phyloP scores from a whole-genome alignment of 2,797 vertebrate species.

The Ceryle rudis region DNA sequence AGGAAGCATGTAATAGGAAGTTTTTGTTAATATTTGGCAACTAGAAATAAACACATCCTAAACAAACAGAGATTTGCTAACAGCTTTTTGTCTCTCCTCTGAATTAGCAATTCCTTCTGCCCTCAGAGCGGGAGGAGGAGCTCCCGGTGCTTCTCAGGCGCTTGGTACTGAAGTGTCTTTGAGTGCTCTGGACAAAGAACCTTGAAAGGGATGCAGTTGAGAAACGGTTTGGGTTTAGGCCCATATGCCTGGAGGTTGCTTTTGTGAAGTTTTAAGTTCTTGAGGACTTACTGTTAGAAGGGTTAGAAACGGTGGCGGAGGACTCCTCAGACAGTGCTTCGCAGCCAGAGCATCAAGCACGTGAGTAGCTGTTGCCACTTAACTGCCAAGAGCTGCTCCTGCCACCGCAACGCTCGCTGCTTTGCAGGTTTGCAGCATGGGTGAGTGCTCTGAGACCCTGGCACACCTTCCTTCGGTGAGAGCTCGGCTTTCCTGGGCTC shows the following conservation, averaged over 20 bases:
- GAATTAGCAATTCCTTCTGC: slow-evolving; percentile 48
- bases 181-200: not conserved
- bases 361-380: not conserved
- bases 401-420: accelerated
- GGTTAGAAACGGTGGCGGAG: not conserved
- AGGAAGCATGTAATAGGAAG: slow-evolving; percentile 38
- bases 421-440: not conserved
- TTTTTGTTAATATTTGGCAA: slow-evolving; percentile 69
- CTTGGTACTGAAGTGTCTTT: not conserved
- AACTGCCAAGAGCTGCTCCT: not conserved
- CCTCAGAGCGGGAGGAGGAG: not conserved
- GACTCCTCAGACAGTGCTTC: not conserved
- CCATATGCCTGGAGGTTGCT: not conserved
- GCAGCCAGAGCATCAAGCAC: not conserved
- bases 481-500: not conserved
- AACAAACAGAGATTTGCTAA: slow-evolving; percentile 61
- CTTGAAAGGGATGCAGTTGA: not conserved
- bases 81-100: slow-evolving; percentile 49
- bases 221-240: not conserved
- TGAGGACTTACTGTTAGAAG: not conserved
- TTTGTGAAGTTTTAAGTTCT: not conserved
- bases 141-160: not conserved
- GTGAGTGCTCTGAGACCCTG: not conserved
- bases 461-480: not conserved
- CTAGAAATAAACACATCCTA: slow-evolving; percentile 57